A percentile compares a stretch with the other conserved stretches of the same genome.
Conservation (phyloP, 2,113 vertebrate species). For the Pituophis catenifer region DNA sequence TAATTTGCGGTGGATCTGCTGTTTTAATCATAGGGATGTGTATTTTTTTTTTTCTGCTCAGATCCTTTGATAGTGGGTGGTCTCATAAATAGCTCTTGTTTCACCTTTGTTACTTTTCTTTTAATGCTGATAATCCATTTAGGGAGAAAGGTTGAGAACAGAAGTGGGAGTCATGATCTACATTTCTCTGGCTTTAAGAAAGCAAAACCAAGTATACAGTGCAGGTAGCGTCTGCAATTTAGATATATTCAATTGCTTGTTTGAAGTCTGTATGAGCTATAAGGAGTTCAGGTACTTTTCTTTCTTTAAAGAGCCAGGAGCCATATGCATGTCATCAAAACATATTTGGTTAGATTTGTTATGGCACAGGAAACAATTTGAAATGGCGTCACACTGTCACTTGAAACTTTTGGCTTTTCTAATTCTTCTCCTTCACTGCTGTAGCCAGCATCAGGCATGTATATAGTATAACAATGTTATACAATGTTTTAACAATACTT, state of each 20-base stretch:
- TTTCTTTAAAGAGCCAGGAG: not conserved
- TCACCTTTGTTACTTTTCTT: not conserved
- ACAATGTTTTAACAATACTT: not conserved
- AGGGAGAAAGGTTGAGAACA: not conserved
- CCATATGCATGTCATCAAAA: not conserved
- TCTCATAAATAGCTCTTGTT: not conserved
- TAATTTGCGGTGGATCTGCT: not conserved
- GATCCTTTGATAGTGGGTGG: not conserved
- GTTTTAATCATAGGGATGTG: not conserved
- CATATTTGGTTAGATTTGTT: not conserved
- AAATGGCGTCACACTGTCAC: not conserved
- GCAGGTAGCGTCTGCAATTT: not conserved
- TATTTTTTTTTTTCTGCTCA: not conserved
- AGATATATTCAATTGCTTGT: not conserved
- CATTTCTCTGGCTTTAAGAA: not conserved
- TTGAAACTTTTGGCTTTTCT: not conserved
- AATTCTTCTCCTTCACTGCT: not conserved
- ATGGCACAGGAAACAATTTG: not conserved
- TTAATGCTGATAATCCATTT: not conserved
- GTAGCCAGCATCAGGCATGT: not conserved
- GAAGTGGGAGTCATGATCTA: not conserved
- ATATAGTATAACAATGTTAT: not conserved
- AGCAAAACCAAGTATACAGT: not conserved
- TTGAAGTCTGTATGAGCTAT: not conserved
- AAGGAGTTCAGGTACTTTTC: not conserved